phyloP scores from a whole-genome alignment of 2,113 vertebrate species.

The Gobius niger region DNA sequence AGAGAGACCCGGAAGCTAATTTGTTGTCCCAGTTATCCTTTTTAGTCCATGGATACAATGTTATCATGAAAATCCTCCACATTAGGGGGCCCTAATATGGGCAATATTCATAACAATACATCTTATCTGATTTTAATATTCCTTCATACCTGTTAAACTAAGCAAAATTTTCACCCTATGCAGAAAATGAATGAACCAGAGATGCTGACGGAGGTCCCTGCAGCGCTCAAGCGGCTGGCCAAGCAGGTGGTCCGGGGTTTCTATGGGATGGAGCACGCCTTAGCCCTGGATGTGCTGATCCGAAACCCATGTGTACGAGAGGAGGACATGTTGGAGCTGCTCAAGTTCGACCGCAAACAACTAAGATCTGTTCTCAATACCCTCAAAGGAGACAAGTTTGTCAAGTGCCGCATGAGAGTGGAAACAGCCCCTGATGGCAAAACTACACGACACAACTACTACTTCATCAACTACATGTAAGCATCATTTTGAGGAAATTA shows the following conservation, averaged over 20 bases:
- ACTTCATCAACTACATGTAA: conserved; percentile 93
- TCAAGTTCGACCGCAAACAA: conserved; percentile 98
- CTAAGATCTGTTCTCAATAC: conserved; percentile 95
- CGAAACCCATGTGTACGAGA: conserved; percentile 95
- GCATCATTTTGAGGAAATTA: no score
- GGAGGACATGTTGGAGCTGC: conserved; percentile 97
- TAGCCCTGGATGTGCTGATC: conserved; percentile 96
- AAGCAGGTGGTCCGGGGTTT: conserved; percentile 97
- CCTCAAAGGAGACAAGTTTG: conserved; percentile 95
- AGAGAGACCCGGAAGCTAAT: no score
- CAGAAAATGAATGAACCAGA: conserved; percentile 89
- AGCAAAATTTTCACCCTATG: conserved; percentile 15
- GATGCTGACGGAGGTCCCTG: conserved; percentile 91
- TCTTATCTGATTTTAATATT: no score
- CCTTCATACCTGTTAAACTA: background rate
- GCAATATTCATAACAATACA: no score
- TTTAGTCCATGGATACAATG: no score
- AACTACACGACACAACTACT: conserved; percentile 96
- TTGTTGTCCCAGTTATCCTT: no score
- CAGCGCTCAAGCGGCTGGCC: conserved; percentile 90
- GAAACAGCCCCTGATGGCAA: conserved; percentile 95
- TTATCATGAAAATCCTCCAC: no score
- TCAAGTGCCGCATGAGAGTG: conserved; percentile 97
- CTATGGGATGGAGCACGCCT: conserved; percentile 92
- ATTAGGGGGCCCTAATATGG: no score